phyloP scores from a whole-genome alignment of 2,113 vertebrate species.

The Platanista minor region DNA sequence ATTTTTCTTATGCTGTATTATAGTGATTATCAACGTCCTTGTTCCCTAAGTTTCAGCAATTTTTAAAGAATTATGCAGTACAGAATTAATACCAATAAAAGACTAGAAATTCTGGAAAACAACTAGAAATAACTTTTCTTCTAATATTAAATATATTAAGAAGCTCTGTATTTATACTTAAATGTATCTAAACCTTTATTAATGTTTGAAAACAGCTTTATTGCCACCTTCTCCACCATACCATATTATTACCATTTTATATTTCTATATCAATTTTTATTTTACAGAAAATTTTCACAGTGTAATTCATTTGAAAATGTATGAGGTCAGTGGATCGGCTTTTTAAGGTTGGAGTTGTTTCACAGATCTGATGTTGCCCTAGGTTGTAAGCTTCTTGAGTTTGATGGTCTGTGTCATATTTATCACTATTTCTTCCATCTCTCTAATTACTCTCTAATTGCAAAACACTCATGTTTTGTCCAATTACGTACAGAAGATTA shows the following conservation, averaged over 20 bases:
- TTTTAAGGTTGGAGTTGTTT: not conserved
- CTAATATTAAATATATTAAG: not conserved
- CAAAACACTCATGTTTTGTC: not conserved
- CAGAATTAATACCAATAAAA: not conserved
- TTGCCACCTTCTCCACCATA: not conserved
- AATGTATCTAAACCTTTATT: not conserved
- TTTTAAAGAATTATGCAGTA: not conserved
- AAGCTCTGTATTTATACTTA: not conserved
- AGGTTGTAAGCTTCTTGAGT: not conserved
- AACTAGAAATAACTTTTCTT: not conserved
- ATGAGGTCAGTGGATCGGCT: not conserved
- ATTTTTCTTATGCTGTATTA: not conserved
- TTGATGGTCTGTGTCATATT: not conserved
- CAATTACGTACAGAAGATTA: not conserved
- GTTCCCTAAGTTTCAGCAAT: not conserved
- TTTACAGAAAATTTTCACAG: not conserved
- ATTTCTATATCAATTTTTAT: not conserved
- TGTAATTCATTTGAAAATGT: not conserved
- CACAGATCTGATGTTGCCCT: not conserved
- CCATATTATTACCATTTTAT: not conserved
- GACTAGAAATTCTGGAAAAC: slow-evolving; percentile 3
- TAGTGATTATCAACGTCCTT: not conserved
- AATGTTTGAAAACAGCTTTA: not conserved
- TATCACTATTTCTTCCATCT: not conserved
- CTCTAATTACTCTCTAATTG: no score